A percentile compares a stretch with the other conserved stretches of the same genome.
Evolutionary conservation across 2,113 vertebrate species (phyloP).

Genomic region (Pseudois nayaur): DNA sequence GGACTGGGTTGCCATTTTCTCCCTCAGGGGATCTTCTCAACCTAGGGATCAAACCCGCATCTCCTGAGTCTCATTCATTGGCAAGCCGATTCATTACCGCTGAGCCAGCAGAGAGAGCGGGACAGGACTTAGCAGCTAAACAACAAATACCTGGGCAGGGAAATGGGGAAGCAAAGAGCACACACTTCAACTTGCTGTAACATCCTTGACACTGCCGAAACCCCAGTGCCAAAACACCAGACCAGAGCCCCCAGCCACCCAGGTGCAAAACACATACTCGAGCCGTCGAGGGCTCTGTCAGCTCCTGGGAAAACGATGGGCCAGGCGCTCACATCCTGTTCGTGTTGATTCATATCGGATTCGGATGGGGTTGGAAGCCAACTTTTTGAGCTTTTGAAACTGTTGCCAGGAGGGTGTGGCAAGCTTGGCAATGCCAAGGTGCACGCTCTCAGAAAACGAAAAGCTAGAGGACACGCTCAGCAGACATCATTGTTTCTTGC

Average conservation of each 20-base stretch:
- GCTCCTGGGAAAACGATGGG: not conserved
- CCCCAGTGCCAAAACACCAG: not conserved
- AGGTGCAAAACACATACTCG: rapidly evolving
- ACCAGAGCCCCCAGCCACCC: too few relatives aligned
- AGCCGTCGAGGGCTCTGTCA: rapidly evolving
- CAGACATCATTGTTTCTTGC: not conserved
- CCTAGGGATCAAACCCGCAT: not conserved
- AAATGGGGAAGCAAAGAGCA: not conserved
- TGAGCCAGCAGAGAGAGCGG: not conserved
- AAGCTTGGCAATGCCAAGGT: not conserved
- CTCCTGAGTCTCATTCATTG: not conserved
- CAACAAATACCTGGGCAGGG: not conserved
- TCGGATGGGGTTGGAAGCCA: not conserved
- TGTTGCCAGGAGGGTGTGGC: not conserved
- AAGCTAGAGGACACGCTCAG: not conserved
- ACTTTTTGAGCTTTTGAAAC: not conserved
- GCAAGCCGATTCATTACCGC: not conserved
- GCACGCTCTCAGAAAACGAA: not conserved
- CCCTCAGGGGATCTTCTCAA: not conserved
- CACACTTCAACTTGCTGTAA: not conserved
- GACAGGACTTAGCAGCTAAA: not conserved
- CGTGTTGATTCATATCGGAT: not conserved
- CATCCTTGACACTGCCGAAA: too few relatives aligned
- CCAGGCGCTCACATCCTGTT: not conserved
- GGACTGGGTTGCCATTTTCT: not conserved